Percentiles rank a stretch among this genome's conserved stretches.
Conservation (phyloP, 2,797 vertebrate species). For the Agapornis canus region DNA sequence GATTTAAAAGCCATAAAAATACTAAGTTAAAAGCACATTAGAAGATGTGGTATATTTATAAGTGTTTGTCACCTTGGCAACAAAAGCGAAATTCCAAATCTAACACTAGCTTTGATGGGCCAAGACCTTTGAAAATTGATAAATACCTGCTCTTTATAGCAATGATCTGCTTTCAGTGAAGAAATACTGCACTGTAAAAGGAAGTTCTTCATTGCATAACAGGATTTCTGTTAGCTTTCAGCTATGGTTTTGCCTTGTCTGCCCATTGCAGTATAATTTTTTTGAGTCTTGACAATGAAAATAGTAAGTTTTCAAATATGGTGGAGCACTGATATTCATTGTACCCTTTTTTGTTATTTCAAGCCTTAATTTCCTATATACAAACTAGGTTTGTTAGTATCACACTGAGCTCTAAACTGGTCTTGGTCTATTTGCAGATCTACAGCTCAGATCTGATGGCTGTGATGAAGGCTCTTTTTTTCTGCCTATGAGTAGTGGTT, state of each 20-base stretch:
- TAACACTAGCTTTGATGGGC: constrained; percentile 80
- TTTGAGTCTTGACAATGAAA: constrained; percentile 39
- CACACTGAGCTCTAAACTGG: neutral
- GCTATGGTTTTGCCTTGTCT: constrained; percentile 25
- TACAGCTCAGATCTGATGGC: neutral
- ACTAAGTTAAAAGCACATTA: constrained; percentile 86
- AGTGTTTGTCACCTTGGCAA: constrained; percentile 87
- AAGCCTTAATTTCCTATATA: neutral
- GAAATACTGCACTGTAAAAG: constrained; percentile 59
- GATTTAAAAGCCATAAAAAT: constrained; percentile 88
- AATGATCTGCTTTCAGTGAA: constrained; percentile 75
- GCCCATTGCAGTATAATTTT: neutral
- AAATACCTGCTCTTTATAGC: constrained; percentile 79
- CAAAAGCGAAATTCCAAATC: constrained; percentile 81
- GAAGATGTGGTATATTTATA: constrained; percentile 85
- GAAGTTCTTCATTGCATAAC: constrained; percentile 58
- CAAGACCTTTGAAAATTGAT: constrained; percentile 85
- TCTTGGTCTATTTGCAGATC: neutral
- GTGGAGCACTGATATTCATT: constrained; percentile 6
- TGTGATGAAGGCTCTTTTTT: neutral
- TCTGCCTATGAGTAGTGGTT: neutral
- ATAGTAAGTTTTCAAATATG: neutral
- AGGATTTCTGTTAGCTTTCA: constrained; percentile 44
- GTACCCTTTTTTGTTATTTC: neutral
- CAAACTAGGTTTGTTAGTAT: neutral